phyloP scores from a whole-genome alignment of 2,797 vertebrate species.

The Oceanodroma leucorhoa region DNA sequence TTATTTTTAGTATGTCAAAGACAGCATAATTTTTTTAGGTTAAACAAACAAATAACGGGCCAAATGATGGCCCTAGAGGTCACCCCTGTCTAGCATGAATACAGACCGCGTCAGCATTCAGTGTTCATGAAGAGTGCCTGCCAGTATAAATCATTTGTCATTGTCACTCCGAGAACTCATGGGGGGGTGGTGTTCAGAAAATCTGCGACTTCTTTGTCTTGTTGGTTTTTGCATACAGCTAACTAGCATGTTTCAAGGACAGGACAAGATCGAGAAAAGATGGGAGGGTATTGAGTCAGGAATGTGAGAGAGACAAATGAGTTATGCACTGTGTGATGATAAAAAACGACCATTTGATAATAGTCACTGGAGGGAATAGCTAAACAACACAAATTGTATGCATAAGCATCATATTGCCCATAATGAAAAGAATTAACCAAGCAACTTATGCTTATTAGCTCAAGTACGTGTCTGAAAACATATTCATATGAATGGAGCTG shows the following conservation, averaged over 20 bases:
- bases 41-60: background rate
- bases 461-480: slow-evolving; percentile 6
- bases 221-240: slow-evolving; percentile 9
- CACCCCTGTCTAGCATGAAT: background rate
- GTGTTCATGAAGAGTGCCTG: background rate
- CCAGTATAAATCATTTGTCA: background rate
- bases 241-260: slow-evolving; percentile 29
- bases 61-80: background rate
- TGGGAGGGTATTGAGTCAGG: background rate
- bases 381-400: background rate
- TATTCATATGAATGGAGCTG: slow-evolving; percentile 5
- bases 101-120: background rate
- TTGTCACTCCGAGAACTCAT: background rate
- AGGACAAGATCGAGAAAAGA: slow-evolving; percentile 27
- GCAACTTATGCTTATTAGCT: background rate
- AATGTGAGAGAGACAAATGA: background rate
- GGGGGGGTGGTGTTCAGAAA: background rate
- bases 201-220: background rate
- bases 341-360: slow-evolving; percentile 6
- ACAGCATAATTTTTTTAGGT: background rate
- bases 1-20: background rate
- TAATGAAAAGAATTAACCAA: slow-evolving; percentile 22
- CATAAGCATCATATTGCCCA: background rate
- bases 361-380: background rate
- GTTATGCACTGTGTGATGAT: background rate